Base-by-base conservation (phyloP, 2,888 invertebrate species). In the Sphinx pinastri region DNA sequence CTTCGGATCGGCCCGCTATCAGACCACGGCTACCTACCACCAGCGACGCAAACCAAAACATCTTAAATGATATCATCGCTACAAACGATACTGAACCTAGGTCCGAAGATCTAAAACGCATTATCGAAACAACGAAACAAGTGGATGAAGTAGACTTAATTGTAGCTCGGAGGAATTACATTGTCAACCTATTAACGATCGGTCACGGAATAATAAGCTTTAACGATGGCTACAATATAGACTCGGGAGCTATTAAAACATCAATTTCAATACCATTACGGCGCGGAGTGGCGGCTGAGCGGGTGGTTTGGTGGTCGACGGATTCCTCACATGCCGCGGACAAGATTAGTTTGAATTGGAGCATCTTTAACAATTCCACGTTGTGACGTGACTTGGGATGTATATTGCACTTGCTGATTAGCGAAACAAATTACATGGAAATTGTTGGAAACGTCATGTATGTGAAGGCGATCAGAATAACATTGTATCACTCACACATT, bases 331-430 rank as follows among this genome's bases (percentile, higher is more conserved):
- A 81, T 81, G 78, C 75, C 82, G 74, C 73, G 74, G 75, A 79
- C 81, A 86, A 85, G 82, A 87, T 86, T 85, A 82, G 82, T 85
- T 81, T 77, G 84, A 88, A 88, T 87, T 86, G 82, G 88, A 84
- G 78, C 85, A 84, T 88, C 89, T 86, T 89, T 89, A 90, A 84
- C 83, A 83, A 80, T 78, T 80, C 76, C 73, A 79, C 78, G 67
- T 73, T 73, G 76, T 80, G 84, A 86, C 88, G 88, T 89, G 86
- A 90, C 86, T 81, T 70, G 71, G 73, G 76, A 75, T 76, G 79
- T 82, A 79, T 63, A 63, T 63, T 63, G 63, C 63, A 74, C 76
- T 79, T 77, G 72, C 72, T 67, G 73, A 25, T 57, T 57, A 25
- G 57, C 25, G 13, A 49, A 49, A 47, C 63, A 63, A 63, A 49